phyloP scores from a whole-genome alignment of 30 jellyfish, hydroid and myxozoan species.

The Catostylus mosaicus region DNA sequence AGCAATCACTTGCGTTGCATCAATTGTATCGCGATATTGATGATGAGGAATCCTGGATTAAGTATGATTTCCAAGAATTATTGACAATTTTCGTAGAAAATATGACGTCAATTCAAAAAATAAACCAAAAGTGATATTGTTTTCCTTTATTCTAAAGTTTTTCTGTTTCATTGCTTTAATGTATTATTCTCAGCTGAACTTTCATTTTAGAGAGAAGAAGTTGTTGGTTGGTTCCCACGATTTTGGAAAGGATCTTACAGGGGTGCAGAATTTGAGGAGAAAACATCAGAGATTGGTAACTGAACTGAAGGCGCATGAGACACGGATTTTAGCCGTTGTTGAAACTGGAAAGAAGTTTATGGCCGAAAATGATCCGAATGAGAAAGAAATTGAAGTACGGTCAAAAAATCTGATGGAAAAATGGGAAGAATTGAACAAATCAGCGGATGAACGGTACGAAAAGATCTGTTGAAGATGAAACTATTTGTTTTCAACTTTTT shows the following conservation, averaged over 20 bases:
- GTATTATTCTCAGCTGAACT: not conserved
- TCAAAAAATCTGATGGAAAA: conserved; percentile 73
- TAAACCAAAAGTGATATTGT: not conserved
- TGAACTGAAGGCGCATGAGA: conserved; percentile 83
- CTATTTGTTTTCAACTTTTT: not conserved
- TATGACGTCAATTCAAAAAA: not conserved
- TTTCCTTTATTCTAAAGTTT: not conserved
- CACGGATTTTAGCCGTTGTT: conserved; percentile 63
- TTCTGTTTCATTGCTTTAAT: no score
- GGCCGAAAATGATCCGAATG: conserved; percentile 62
- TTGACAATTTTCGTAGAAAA: not conserved
- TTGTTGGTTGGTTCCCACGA: conserved; percentile 89
- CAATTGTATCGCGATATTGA: conserved; percentile 91
- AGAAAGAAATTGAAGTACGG: conserved; percentile 54
- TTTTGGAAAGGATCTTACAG: conserved; percentile 89
- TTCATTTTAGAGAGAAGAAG: conserved; percentile 75
- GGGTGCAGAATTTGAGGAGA: conserved; percentile 82
- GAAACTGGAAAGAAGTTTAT: conserved; percentile 67
- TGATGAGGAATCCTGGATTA: conserved; percentile 93
- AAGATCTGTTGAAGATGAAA: not conserved
- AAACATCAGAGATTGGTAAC: conserved; percentile 82
- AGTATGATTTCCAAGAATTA: conserved; percentile 35
- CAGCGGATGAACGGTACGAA: conserved; percentile 80
- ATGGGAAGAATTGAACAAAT: conserved; percentile 79
- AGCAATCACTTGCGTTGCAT: conserved; percentile 72